phyloP scores from a whole-genome alignment of 2,888 invertebrate species.

The Leptinotarsa haldemani region DNA sequence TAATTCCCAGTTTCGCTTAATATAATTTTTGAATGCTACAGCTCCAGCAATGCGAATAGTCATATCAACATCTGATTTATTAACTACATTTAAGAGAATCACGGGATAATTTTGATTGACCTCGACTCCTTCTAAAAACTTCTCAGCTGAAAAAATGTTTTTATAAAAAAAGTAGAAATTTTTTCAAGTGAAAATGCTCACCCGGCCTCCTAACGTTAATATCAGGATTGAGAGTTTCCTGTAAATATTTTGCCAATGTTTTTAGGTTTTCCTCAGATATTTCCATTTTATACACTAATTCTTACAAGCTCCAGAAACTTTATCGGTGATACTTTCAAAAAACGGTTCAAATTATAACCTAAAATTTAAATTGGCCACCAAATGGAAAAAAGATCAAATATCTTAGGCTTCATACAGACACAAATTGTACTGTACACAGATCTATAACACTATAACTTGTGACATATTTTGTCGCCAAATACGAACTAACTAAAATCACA shows the following conservation, averaged over 20 bases:
- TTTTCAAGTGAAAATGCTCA: constrained; percentile 63
- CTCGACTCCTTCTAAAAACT: constrained; percentile 90
- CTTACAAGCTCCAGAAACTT: background rate
- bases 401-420: too few relatives aligned
- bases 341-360: background rate
- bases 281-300: constrained; percentile 75
- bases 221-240: constrained; percentile 89
- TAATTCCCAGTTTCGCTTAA: constrained; percentile 94
- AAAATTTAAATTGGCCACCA: background rate
- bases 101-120: constrained; percentile 91
- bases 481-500: too few relatives aligned
- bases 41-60: constrained; percentile 91
- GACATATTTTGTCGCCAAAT: too few relatives aligned
- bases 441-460: too few relatives aligned
- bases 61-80: constrained; percentile 82
- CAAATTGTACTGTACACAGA: too few relatives aligned
- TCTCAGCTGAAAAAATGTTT: constrained; percentile 78
- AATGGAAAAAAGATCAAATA: too few relatives aligned
- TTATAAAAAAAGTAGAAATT: background rate
- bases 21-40: constrained; percentile 95
- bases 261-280: constrained; percentile 86
- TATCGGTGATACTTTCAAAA: background rate
- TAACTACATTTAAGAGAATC: constrained; percentile 85
- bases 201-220: constrained; percentile 85
- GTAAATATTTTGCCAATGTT: constrained; percentile 84